These are phyloP conservation scores for Diarsia brunnea DNA, from an alignment of 2,888 invertebrate genomes.

Conservation along the genomic window DNA sequence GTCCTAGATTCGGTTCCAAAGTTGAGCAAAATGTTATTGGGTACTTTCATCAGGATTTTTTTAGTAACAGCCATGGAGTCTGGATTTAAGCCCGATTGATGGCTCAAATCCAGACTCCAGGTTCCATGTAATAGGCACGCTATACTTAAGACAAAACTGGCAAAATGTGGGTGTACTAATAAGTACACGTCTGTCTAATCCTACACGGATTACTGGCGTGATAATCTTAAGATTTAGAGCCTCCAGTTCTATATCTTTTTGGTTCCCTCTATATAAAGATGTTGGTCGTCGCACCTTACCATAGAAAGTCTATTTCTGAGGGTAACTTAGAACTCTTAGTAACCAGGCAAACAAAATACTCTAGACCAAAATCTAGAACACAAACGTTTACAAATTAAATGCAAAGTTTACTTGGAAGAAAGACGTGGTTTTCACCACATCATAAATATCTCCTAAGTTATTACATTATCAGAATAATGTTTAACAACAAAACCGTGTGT, in stretches of 20 bases:
- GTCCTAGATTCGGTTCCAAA: no score
- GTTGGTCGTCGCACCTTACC: neutral
- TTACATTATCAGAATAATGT: conserved; percentile 18
- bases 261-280: neutral
- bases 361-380: conserved; percentile 9
- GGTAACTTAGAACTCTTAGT: neutral
- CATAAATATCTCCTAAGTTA: conserved; percentile 25
- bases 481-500: conserved; percentile 41
- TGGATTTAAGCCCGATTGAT: no score
- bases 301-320: neutral
- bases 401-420: conserved; percentile 19
- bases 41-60: no score
- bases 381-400: conserved; percentile 16
- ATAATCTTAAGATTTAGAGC: no score
- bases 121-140: no score
- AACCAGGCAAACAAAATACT: neutral
- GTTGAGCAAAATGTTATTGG: no score
- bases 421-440: conserved; percentile 24
- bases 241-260: neutral
- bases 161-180: no score
- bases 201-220: no score
- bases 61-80: no score
- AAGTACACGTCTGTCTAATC: no score
- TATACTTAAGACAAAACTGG: no score
- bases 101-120: no score